Percentiles rank a stretch among this genome's conserved stretches.
Evolutionary conservation across 2,888 invertebrate genomes (phyloP).

Genomic region (Ptilodon capucinus): DNA sequence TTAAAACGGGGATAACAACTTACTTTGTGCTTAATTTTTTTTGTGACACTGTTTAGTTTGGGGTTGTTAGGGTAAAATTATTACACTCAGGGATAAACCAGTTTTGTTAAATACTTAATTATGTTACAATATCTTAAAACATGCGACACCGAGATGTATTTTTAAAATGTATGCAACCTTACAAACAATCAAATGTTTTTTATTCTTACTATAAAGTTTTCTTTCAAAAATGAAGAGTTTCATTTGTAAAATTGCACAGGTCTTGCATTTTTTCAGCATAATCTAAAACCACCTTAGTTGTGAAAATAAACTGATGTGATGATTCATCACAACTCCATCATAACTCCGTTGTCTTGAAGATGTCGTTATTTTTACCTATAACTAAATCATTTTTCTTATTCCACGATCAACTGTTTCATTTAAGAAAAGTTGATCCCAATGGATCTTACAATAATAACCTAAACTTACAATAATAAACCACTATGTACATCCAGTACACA

Average conservation of each 20-base stretch:
- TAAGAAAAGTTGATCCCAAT: too few relatives aligned
- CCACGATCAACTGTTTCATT: neutral
- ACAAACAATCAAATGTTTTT: neutral
- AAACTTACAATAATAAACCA: too few relatives aligned
- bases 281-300: neutral
- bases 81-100: neutral
- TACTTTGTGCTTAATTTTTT: constrained; percentile 11
- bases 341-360: neutral
- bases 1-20: constrained; percentile 13
- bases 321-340: too few relatives aligned
- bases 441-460: too few relatives aligned
- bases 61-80: neutral
- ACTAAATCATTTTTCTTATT: neutral
- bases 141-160: neutral
- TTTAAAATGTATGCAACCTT: neutral
- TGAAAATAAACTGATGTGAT: neutral
- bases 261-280: neutral
- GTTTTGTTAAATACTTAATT: neutral
- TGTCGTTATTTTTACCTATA: neutral
- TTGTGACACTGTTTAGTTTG: neutral
- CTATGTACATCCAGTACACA: too few relatives aligned
- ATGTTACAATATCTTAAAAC: constrained; percentile 8
- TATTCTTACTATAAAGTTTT: too few relatives aligned
- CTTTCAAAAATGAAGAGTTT: neutral
- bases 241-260: neutral